Evolutionary conservation across 1,140 invertebrate genomes (phyloP).

Genomic region (Procambarus clarkii): DNA sequence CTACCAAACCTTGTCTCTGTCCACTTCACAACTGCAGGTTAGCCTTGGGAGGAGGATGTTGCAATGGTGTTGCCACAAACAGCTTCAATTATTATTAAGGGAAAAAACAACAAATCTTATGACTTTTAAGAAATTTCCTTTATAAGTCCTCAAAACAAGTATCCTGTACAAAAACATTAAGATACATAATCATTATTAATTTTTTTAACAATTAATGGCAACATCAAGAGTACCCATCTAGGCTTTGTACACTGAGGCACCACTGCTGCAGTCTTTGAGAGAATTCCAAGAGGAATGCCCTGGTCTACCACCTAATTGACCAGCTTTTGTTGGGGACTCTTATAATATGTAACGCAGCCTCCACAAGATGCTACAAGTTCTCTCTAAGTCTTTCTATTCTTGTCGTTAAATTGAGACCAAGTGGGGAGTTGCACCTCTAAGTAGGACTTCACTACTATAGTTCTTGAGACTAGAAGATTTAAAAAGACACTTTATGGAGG

Average conservation of each 20-base stretch:
- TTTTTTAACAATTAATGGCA: constrained; percentile 4
- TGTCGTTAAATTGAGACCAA: constrained; percentile 27
- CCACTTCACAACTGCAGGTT: constrained; percentile 21
- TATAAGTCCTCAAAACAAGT: background rate
- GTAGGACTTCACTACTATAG: constrained; percentile 48
- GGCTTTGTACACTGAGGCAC: constrained; percentile 50
- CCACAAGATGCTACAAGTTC: background rate
- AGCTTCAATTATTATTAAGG: background rate
- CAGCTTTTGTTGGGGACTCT: constrained; percentile 5
- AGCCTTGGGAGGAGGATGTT: constrained; percentile 11
- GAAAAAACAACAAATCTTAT: constrained; percentile 9
- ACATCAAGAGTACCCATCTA: constrained; percentile 10
- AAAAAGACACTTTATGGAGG: constrained; percentile 43
- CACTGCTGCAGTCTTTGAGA: constrained; percentile 48
- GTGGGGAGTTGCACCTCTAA: constrained; percentile 32
- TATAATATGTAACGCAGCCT: constrained; percentile 20
- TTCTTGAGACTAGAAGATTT: constrained; percentile 60
- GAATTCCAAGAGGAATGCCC: background rate
- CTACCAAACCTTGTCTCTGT: constrained; percentile 20
- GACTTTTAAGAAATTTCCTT: background rate
- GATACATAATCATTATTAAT: background rate
- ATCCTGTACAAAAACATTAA: constrained; percentile 6
- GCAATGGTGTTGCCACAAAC: constrained; percentile 13
- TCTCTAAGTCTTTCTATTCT: background rate
- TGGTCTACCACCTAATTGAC: background rate